phyloP scores from a whole-genome alignment of 2,113 vertebrate species.

The Syngnathus floridae region DNA sequence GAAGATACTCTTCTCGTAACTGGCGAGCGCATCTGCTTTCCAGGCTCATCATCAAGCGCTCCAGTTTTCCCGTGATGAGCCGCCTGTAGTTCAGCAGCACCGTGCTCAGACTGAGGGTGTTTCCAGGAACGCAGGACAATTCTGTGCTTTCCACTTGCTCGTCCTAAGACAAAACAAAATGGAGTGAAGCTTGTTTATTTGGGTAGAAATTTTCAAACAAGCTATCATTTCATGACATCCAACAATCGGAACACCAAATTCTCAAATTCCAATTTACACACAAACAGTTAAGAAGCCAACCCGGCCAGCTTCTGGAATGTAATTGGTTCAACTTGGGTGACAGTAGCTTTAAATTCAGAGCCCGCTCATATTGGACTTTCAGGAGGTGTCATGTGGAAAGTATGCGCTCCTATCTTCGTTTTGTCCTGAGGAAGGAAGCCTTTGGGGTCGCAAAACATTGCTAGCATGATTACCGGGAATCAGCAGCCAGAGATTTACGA shows the following conservation, averaged over 20 bases:
- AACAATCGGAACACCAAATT: too few species aligned
- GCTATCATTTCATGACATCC: too few species aligned
- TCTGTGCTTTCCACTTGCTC: slow-evolving; percentile 41
- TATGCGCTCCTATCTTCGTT: slow-evolving; percentile 49
- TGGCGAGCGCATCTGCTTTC: slow-evolving; percentile 33
- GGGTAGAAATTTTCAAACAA: too few species aligned
- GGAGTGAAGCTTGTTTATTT: too few species aligned
- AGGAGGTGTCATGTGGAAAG: slow-evolving; percentile 41
- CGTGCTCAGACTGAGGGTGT: slow-evolving; percentile 39
- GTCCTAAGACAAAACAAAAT: slow-evolving; percentile 38
- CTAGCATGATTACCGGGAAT: slow-evolving; percentile 6
- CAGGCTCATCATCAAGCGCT: slow-evolving; percentile 53
- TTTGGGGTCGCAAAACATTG: slow-evolving; percentile 30
- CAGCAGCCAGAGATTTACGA: background rate
- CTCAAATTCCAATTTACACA: background rate
- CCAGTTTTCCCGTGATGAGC: slow-evolving; percentile 61
- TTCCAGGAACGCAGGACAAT: slow-evolving; percentile 49
- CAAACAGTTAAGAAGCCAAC: background rate
- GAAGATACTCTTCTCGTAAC: slow-evolving; percentile 15
- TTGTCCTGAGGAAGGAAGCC: slow-evolving; percentile 64
- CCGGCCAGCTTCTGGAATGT: background rate
- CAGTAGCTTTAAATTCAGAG: background rate
- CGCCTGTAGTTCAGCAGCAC: slow-evolving; percentile 49
- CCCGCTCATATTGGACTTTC: slow-evolving; percentile 4
- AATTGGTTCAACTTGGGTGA: background rate